Evolutionary conservation across 2,113 vertebrate species (phyloP).

Genomic region (Orientallactaga bullata): DNA sequence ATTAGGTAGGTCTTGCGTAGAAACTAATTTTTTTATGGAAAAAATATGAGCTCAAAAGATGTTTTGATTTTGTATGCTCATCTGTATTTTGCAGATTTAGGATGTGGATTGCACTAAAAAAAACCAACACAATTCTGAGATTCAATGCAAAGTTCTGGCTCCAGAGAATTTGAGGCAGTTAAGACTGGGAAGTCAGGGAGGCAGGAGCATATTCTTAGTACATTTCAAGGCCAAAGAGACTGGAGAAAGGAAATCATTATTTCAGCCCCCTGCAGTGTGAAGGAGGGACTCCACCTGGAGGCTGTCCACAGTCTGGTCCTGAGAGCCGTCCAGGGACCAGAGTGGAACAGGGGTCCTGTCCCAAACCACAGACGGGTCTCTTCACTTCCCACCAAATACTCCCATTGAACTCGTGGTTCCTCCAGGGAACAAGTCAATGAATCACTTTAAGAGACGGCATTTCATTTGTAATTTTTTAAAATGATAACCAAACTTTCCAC

Average conservation of each 20-base stretch:
- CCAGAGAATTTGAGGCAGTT: neutral
- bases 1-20: too few relatives aligned
- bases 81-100: neutral
- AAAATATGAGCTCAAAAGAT: neutral
- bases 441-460: conserved; percentile 46
- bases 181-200: neutral
- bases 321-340: neutral
- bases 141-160: neutral
- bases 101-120: neutral
- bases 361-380: neutral
- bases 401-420: neutral
- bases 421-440: conserved; percentile 6
- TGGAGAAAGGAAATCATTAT: neutral
- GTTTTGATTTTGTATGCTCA: neutral
- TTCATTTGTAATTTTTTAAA: conserved; percentile 56
- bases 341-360: neutral
- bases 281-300: neutral
- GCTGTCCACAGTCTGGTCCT: neutral
- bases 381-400: conserved; percentile 9
- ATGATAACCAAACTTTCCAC: conserved; percentile 57
- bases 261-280: neutral
- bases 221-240: neutral
- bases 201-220: neutral
- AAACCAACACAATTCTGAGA: neutral
- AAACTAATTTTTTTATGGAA: neutral